phyloP scores from a whole-genome alignment of 64 coral and sea anemone species.

The Catalaphyllia jardinei region DNA sequence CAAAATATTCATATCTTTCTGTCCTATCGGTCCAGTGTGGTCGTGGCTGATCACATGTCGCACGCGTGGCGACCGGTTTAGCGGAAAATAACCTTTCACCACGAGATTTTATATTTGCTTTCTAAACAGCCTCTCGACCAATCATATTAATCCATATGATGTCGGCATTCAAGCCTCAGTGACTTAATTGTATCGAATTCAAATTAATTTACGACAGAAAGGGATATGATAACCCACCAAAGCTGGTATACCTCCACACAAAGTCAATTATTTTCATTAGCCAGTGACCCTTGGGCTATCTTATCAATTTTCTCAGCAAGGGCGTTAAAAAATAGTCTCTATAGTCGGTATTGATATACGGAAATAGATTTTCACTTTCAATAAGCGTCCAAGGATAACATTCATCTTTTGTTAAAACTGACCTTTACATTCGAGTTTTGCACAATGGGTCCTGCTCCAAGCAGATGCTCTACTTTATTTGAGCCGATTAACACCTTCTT shows the following conservation, averaged over 20 bases:
- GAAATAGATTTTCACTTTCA: background rate
- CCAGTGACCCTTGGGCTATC: slow-evolving; percentile 6
- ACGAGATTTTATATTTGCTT: background rate
- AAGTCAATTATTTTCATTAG: background rate
- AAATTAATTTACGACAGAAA: background rate
- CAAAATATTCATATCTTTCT: background rate
- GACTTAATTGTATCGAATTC: slow-evolving; percentile 24
- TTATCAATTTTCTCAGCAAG: slow-evolving; percentile 26
- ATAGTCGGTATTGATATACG: slow-evolving; percentile 8
- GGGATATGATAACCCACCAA: background rate
- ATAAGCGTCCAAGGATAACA: background rate
- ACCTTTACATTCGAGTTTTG: background rate
- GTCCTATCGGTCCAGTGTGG: background rate
- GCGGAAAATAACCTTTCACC: slow-evolving; percentile 19
- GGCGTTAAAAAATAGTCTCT: slow-evolving; percentile 7
- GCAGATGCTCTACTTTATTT: background rate
- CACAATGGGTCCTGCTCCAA: background rate
- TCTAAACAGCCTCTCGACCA: slow-evolving; percentile 3
- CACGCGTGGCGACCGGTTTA: background rate
- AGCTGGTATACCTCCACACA: background rate
- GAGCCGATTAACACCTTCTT: background rate
- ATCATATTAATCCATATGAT: background rate
- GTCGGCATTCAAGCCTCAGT: slow-evolving; percentile 2
- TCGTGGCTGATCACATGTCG: slow-evolving; percentile 2
- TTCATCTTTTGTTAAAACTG: background rate